These are phyloP conservation scores for Carcina quercana DNA, from an alignment of 2,888 invertebrate genomes.

Conservation along the genomic window DNA sequence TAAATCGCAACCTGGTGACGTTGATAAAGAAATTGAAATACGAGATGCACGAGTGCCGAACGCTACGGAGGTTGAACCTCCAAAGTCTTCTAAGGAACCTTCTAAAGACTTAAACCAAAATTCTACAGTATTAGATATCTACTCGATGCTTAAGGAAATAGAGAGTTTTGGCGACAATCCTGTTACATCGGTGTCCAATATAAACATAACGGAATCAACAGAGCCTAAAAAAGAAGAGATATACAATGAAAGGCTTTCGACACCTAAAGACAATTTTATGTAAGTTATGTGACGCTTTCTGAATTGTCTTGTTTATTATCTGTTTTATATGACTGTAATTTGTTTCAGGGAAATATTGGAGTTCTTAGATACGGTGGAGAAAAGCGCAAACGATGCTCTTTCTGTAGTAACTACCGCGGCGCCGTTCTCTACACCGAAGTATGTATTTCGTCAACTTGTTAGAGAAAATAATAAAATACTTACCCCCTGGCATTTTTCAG, in stretches of 20 bases:
- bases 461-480: background rate
- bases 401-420: constrained; percentile 53
- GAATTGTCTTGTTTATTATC: too few species aligned
- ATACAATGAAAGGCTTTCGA: constrained; percentile 13
- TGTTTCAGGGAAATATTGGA: constrained; percentile 77
- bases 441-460: constrained; percentile 12
- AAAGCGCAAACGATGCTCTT: constrained; percentile 65
- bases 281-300: too few species aligned
- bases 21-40: background rate
- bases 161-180: constrained; percentile 63
- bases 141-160: constrained; percentile 68
- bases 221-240: constrained; percentile 22
- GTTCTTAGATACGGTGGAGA: constrained; percentile 79
- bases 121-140: constrained; percentile 64
- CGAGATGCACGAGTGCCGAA: too few species aligned
- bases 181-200: constrained; percentile 32
- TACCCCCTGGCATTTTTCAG: too few species aligned
- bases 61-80: background rate
- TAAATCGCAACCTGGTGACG: constrained; percentile 14
- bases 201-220: constrained; percentile 21
- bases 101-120: constrained; percentile 41
- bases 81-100: constrained; percentile 4
- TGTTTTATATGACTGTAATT: too few species aligned
- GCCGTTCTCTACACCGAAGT: constrained; percentile 60
- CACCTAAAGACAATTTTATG: constrained; percentile 62